phyloP scores from a whole-genome alignment of 1,140 invertebrate genomes.

The Drosophila takahashii region DNA sequence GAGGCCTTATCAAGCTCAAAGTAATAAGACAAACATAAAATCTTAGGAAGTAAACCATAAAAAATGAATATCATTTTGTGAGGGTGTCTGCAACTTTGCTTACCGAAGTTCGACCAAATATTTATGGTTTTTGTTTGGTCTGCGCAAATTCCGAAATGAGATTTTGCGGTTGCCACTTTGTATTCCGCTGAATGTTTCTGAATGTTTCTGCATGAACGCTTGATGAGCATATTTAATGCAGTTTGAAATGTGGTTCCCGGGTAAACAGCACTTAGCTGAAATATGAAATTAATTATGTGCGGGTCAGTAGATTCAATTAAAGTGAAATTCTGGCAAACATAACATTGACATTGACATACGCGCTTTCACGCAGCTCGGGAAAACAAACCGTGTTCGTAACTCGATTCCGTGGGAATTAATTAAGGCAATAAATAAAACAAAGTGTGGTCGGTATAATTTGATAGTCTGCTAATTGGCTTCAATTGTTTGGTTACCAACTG shows the following conservation, averaged over 20 bases:
- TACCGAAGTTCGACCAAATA: constrained; percentile 1
- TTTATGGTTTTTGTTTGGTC: constrained; percentile 16
- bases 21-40: too few species aligned
- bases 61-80: not conserved
- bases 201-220: constrained; percentile 23
- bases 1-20: too few species aligned
- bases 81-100: constrained; percentile 19
- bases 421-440: constrained; percentile 8
- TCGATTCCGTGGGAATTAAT: constrained; percentile 14
- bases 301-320: constrained; percentile 9
- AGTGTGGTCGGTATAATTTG: not conserved
- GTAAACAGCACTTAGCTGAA: constrained; percentile 18
- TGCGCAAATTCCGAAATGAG: constrained; percentile 31
- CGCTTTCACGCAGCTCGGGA: too few species aligned
- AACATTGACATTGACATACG: constrained; percentile 9
- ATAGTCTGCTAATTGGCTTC: constrained; percentile 9
- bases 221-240: constrained; percentile 20
- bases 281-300: constrained; percentile 31
- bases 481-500: constrained; percentile 11
- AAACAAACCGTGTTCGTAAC: constrained; percentile 8
- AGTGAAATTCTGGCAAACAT: not conserved
- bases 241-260: constrained; percentile 12
- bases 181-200: constrained; percentile 9
- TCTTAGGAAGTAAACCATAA: too few species aligned
- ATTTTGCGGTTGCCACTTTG: constrained; percentile 47